Base-by-base conservation (phyloP, 2,888 invertebrate species). In the Temnothorax ravouxi region DNA sequence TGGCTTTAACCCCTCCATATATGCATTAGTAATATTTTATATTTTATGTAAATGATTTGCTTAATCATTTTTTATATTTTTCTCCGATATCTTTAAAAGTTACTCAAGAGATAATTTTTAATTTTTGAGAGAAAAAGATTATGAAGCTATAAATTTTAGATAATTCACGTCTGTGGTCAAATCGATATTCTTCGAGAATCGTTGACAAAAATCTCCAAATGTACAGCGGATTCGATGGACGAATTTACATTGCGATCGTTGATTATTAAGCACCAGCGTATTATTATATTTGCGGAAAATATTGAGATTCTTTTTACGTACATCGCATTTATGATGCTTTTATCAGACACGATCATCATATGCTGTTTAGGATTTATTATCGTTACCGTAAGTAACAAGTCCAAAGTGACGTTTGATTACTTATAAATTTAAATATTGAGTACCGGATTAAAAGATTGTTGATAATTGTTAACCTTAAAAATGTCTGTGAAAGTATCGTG, bases 281-380 rank as follows among this genome's bases (percentile, higher is more conserved):
- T 83, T 50, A 83, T 83, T 8, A 0, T 21, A 18, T 79, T 83
- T 69, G 29, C 62, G 4, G 69, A 79, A 21, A 77, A 47, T 11
- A 69, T 79, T 1, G 80, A 83, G 2, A 69, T 38, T 29, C 67
- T 83, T 15, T 83, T 47, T n/a, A 81, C 87, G 1, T 80, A 67
- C 11, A 76, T 88, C 44, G 56, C 84, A 6, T 72, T 89, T 15
- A 84, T 88, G 52, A 84, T 88, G 25, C 82, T 89, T 3, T 50
- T n/a, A n/a, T n/a, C n/a, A n/a, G n/a, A n/a, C n/a, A n/a, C n/a
- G n/a, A n/a, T n/a, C n/a, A n/a, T n/a, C 25, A 25, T 85, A 38
- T 86, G 88, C 21, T 77, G 85, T 15, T n/a, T 84, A 21, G 89
- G 87, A 44, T 88, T 85, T 52, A 67, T 88, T 82, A 84, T 90